These are phyloP conservation scores for Cyprinodon variegatus DNA, from an alignment of 2,113 vertebrate genomes.

Conservation along the genomic window DNA sequence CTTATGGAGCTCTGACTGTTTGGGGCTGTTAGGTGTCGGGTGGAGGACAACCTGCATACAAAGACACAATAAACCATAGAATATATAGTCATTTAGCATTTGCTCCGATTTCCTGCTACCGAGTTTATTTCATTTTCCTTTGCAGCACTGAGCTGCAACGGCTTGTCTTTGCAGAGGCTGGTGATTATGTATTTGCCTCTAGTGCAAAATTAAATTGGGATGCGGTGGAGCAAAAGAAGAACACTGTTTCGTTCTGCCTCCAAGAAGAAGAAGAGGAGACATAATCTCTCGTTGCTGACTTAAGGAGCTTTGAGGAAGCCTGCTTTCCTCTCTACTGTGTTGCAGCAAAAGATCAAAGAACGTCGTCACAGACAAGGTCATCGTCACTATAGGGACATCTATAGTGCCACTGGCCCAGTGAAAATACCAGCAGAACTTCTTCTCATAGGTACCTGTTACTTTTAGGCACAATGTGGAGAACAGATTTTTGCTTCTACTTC, in stretches of 20 bases:
- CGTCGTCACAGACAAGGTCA: conserved; percentile 71
- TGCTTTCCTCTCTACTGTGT: conserved; percentile 61
- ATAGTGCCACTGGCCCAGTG: conserved; percentile 7
- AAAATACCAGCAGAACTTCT: conserved; percentile 27
- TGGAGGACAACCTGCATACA: conserved; percentile 90
- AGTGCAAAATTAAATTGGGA: conserved; percentile 54
- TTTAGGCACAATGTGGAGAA: conserved; percentile 4
- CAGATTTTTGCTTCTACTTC: conserved; percentile 3
- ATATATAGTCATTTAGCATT: neutral
- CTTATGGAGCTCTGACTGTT: conserved; percentile 97
- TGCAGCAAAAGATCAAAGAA: conserved; percentile 71
- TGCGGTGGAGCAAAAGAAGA: conserved; percentile 23
- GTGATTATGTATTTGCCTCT: conserved; percentile 28
- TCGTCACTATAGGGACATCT: conserved; percentile 50
- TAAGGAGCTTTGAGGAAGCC: conserved; percentile 75
- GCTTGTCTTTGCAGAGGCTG: conserved; percentile 36
- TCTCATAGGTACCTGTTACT: conserved; percentile 23
- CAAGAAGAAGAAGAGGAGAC: conserved; percentile 41
- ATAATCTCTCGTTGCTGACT: conserved; percentile 73
- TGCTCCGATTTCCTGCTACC: neutral
- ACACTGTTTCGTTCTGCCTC: conserved; percentile 47
- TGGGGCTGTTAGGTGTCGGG: conserved; percentile 97
- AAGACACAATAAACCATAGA: conserved; percentile 13
- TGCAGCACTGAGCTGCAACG: conserved; percentile 36
- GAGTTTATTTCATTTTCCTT: conserved; percentile 39